Conservation (phyloP, 1,140 invertebrate species). For the Adoxophyes honmai region DNA sequence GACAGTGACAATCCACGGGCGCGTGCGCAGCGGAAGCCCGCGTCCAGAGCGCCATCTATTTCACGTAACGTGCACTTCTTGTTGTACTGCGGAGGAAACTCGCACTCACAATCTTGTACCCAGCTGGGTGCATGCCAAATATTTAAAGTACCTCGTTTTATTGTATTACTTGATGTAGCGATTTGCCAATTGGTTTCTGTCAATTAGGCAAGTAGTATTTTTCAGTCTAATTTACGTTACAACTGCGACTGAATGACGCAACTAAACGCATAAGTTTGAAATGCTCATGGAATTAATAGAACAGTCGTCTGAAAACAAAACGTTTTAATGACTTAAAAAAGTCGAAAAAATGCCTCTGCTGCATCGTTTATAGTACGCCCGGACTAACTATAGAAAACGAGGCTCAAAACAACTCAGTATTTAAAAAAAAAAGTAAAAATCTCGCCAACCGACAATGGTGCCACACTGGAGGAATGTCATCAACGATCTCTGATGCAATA, state of each 20-base stretch:
- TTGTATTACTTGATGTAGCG: conserved; percentile 19
- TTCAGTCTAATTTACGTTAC: not conserved
- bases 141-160: conserved; percentile 55
- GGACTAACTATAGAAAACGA: not conserved
- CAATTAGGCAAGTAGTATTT: conserved; percentile 9
- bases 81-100: conserved; percentile 69
- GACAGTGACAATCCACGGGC: conserved; percentile 12
- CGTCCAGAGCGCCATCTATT: conserved; percentile 68
- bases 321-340: no score
- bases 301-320: no score
- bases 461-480: conserved; percentile 17
- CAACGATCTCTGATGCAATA: conserved; percentile 14
- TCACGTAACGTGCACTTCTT: conserved; percentile 56
- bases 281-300: no score
- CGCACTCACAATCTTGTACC: conserved; percentile 61
- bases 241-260: not conserved
- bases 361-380: not conserved
- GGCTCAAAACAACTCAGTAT: conserved; percentile 2
- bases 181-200: conserved; percentile 5
- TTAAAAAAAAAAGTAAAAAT: conserved; percentile 17
- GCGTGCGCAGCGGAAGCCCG: conserved; percentile 51
- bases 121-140: conserved; percentile 64
- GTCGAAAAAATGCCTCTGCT: no score
- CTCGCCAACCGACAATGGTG: conserved; percentile 10
- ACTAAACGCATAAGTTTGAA: not conserved